Conservation (phyloP, 1,140 invertebrate species). For the Geopemphigus sp. region DNA sequence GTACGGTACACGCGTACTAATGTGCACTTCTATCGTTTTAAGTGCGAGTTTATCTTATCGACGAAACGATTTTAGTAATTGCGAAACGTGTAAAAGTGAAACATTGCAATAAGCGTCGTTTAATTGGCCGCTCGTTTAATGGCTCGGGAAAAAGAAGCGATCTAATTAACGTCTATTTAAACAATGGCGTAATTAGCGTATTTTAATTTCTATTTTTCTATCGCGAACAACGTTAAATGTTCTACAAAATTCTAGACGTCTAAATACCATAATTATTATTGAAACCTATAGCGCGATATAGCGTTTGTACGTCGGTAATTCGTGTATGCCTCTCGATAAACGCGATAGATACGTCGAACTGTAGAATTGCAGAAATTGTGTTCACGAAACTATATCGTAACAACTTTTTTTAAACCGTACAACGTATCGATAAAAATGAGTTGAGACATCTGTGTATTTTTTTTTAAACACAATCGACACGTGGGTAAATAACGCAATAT, state of each 20-base stretch:
- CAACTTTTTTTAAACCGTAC: neutral
- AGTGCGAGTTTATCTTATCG: constrained; percentile 36
- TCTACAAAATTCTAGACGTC: neutral
- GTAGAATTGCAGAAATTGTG: neutral
- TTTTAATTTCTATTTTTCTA: constrained; percentile 4
- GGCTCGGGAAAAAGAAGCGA: neutral
- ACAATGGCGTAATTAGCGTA: neutral
- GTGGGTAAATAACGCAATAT: constrained; percentile 43
- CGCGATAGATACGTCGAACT: neutral
- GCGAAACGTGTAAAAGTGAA: constrained; percentile 30
- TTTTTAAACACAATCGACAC: constrained; percentile 22
- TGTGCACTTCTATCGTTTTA: constrained; percentile 11
- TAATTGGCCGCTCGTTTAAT: neutral
- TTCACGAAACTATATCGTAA: neutral
- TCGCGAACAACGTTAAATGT: neutral
- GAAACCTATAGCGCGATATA: too few species aligned
- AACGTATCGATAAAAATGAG: constrained; percentile 8
- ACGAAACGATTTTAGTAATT: constrained; percentile 33
- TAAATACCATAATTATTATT: too few species aligned
- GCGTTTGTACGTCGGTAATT: too few species aligned
- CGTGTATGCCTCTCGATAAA: too few species aligned
- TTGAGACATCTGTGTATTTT: constrained; percentile 33
- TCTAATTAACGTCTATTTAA: constrained; percentile 13
- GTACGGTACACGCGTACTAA: neutral
- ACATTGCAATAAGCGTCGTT: constrained; percentile 15